phyloP scores from a whole-genome alignment of 2,888 invertebrate genomes.

The Orchestes rusci region DNA sequence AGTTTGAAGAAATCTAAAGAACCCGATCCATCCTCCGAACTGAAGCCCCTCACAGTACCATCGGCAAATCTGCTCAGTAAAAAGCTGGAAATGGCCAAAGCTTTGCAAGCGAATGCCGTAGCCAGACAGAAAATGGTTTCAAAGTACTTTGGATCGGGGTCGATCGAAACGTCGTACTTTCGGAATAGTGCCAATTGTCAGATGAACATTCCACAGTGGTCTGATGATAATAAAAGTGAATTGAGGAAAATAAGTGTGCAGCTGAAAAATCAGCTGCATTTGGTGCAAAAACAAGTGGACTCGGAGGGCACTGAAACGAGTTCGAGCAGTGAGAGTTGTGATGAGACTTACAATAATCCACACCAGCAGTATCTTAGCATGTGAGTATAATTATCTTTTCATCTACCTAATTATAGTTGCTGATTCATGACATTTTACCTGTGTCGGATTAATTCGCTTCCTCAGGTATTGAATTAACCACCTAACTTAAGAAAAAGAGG shows the following conservation, averaged over 20 bases:
- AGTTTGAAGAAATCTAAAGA: slow-evolving; percentile 32
- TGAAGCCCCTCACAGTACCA: slow-evolving; percentile 44
- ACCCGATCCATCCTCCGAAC: slow-evolving; percentile 17
- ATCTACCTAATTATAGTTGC: neutral
- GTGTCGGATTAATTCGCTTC: too few relatives aligned
- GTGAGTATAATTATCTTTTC: slow-evolving; percentile 52
- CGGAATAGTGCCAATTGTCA: slow-evolving; percentile 34
- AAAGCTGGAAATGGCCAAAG: slow-evolving; percentile 47
- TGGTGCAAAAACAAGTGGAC: slow-evolving; percentile 72
- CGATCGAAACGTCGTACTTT: slow-evolving; percentile 33
- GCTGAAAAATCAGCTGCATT: slow-evolving; percentile 62
- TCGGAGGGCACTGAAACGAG: slow-evolving; percentile 92
- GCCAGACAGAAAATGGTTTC: slow-evolving; percentile 38
- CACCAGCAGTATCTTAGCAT: slow-evolving; percentile 69
- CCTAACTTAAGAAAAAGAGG: too few relatives aligned
- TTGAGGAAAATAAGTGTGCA: slow-evolving; percentile 67
- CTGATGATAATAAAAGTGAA: slow-evolving; percentile 47
- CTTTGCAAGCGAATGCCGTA: slow-evolving; percentile 40
- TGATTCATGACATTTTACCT: neutral
- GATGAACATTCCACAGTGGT: slow-evolving; percentile 44
- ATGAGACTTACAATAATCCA: slow-evolving; percentile 75
- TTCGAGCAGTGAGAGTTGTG: slow-evolving; percentile 90
- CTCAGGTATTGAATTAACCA: too few relatives aligned
- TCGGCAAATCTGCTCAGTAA: slow-evolving; percentile 53
- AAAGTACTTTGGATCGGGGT: slow-evolving; percentile 51